These are phyloP conservation scores for Acrobasis suavella DNA, from an alignment of 2,888 invertebrate genomes.

Conservation along the genomic window DNA sequence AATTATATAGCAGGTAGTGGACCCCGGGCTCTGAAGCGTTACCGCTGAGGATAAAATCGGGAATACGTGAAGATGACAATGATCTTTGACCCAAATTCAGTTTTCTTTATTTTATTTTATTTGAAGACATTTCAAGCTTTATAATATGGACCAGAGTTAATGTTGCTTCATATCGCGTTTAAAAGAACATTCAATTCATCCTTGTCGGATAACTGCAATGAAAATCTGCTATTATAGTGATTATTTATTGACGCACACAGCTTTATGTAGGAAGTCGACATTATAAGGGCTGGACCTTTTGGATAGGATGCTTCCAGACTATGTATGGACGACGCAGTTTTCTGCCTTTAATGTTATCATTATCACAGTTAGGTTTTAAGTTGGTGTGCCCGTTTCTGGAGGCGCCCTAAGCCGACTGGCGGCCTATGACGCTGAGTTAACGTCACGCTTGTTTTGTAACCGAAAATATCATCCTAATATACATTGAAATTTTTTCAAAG, in stretches of 20 bases:
- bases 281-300: background rate
- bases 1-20: too few species aligned
- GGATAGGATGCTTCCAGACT: background rate
- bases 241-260: background rate
- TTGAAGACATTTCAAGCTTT: too few species aligned
- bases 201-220: too few species aligned
- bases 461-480: background rate
- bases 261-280: background rate
- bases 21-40: too few species aligned
- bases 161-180: too few species aligned
- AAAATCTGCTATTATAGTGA: too few species aligned
- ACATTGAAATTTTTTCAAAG: background rate
- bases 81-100: too few species aligned
- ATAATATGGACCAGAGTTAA: too few species aligned
- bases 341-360: background rate
- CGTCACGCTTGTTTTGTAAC: background rate
- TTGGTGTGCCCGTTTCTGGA: conserved; percentile 11
- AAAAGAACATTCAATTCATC: too few species aligned
- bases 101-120: too few species aligned
- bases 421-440: background rate
- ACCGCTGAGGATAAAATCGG: too few species aligned
- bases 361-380: background rate
- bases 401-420: background rate
- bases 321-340: background rate
- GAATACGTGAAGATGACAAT: too few species aligned